These are phyloP conservation scores for Betta splendens DNA, from an alignment of 2,797 vertebrate genomes.

Conservation along the genomic window DNA sequence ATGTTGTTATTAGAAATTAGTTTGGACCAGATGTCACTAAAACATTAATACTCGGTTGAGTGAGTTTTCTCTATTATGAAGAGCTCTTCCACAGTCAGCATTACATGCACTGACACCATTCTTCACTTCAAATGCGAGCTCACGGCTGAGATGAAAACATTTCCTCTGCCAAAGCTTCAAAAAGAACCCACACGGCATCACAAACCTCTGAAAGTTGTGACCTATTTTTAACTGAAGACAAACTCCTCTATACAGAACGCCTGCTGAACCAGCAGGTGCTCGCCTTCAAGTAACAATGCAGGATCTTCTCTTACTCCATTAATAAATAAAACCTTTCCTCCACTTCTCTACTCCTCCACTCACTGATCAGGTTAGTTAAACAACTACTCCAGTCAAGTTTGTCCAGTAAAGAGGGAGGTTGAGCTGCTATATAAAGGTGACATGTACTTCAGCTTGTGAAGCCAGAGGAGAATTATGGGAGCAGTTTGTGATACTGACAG, in stretches of 20 bases:
- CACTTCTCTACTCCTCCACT: neutral
- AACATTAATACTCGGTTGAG: neutral
- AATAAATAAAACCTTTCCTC: no score
- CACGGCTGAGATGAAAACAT: neutral
- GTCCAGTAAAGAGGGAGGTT: neutral
- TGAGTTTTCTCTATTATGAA: neutral
- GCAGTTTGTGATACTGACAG: conserved; percentile 11
- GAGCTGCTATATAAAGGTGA: neutral
- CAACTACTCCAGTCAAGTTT: neutral
- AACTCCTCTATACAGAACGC: neutral
- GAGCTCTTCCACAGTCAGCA: neutral
- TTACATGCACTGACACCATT: neutral
- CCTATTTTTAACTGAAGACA: neutral
- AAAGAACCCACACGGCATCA: neutral
- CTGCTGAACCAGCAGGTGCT: neutral
- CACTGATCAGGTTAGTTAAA: neutral
- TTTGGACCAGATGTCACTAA: neutral
- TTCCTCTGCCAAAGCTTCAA: neutral
- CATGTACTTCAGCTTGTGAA: conserved; percentile 10
- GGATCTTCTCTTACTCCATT: neutral
- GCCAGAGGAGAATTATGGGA: conserved; percentile 23
- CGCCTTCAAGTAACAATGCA: neutral
- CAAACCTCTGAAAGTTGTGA: neutral
- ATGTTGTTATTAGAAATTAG: no score
- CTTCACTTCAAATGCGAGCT: conserved; percentile 1